Conservation (phyloP, 2,888 invertebrate genomes). For the Oligia latruncula region DNA sequence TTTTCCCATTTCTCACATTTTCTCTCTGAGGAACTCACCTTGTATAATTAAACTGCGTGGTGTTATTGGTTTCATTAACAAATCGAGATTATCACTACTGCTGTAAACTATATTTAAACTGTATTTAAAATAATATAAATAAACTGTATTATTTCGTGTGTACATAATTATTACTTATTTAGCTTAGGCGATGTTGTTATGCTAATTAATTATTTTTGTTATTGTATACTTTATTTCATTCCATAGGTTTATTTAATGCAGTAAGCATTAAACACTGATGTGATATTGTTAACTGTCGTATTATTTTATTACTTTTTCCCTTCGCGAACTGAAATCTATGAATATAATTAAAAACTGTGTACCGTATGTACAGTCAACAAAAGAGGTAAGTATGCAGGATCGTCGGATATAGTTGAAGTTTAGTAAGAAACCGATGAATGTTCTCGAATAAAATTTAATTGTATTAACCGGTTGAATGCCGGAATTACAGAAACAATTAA, state of each 20-base stretch:
- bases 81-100: slow-evolving; percentile 31
- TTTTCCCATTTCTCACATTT: too few relatives aligned
- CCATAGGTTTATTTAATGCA: slow-evolving; percentile 81
- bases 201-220: slow-evolving; percentile 68
- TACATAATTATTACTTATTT: slow-evolving; percentile 60
- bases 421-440: too few relatives aligned
- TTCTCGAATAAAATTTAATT: too few relatives aligned
- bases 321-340: background rate
- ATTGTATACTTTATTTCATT: slow-evolving; percentile 80
- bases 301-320: slow-evolving; percentile 37
- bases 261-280: slow-evolving; percentile 80
- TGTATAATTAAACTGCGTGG: background rate
- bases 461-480: too few relatives aligned
- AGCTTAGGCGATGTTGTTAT: slow-evolving; percentile 68
- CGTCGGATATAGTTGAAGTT: too few relatives aligned
- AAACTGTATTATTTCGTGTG: slow-evolving; percentile 51
- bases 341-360: background rate
- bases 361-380: too few relatives aligned
- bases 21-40: background rate
- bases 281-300: slow-evolving; percentile 76
- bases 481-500: too few relatives aligned
- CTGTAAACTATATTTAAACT: slow-evolving; percentile 1
- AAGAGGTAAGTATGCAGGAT: too few relatives aligned
- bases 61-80: slow-evolving; percentile 10
- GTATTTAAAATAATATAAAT: slow-evolving; percentile 23